These are phyloP conservation scores for Manis javanica DNA, from an alignment of 2,797 vertebrate genomes.

Conservation along the genomic window DNA sequence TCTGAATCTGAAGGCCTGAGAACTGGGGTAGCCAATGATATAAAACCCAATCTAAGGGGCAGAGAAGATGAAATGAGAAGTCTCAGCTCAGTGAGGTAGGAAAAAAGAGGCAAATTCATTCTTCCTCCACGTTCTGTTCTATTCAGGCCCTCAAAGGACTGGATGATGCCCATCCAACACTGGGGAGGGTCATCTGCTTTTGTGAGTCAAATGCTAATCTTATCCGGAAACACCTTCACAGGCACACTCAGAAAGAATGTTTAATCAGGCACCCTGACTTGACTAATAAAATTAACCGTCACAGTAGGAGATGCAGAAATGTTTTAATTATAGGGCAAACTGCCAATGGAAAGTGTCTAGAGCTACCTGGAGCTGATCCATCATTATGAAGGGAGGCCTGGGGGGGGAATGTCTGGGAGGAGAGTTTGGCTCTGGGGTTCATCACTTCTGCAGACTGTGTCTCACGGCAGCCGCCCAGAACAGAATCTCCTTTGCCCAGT, in stretches of 20 bases:
- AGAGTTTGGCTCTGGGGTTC: background rate
- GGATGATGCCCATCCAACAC: background rate
- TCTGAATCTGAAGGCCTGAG: background rate
- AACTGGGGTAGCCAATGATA: background rate
- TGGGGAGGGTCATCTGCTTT: background rate
- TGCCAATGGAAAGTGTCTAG: background rate
- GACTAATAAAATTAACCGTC: background rate
- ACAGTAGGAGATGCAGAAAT: background rate
- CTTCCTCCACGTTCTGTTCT: background rate
- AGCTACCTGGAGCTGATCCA: background rate
- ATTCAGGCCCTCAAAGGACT: background rate
- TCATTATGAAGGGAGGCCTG: background rate
- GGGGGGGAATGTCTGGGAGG: no score
- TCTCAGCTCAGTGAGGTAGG: background rate
- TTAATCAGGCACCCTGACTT: background rate
- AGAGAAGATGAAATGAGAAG: background rate
- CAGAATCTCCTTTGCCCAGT: background rate
- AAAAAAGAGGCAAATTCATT: background rate
- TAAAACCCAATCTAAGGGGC: background rate
- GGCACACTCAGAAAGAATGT: background rate
- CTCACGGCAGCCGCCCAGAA: background rate
- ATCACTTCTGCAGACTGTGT: background rate
- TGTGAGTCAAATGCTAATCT: background rate
- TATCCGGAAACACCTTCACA: background rate
- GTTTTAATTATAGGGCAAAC: background rate